Evolutionary conservation across 1,140 invertebrate species (phyloP), one percentile per base, ranked within the genome.

Genomic region (Dreissena rostriformis): DNA sequence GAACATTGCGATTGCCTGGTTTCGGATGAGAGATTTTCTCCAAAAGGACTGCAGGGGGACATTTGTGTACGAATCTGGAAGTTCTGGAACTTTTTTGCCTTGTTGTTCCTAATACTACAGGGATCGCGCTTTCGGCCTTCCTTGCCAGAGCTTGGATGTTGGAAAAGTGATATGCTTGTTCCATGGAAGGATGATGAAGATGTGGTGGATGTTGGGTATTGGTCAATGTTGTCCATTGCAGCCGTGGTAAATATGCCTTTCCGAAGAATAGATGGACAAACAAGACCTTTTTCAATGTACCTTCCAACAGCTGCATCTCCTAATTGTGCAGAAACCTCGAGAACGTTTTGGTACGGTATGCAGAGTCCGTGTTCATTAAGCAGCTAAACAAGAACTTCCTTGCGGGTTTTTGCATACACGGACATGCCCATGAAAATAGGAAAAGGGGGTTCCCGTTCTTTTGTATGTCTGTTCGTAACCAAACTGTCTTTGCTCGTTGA

Each of bases 211-310:
- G 79, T 55, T 10, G 85, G 89, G 82, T 89, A 87, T 52, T 89
- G 87, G 55, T 89, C 88, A 55, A 86, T 84, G 65, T 88, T 88
- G 70, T 89, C 85, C 28, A 88, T n/a, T 10, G 85, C 79, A 28
- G 71, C 61, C 29, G 80, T 88, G 28, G 76, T 84, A 63, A 88
- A 86, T 1, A 88, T 0, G 28, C 52, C 71, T 74, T 82, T n/a
- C 67, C 55, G 15, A 88, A 52, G 73, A 14, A 26, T 57, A 53
- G 76, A 14, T 53, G 82, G 79, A 83, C 82, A 85, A 67, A 85
- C 78, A 49, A 85, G 57, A 29, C 72, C 74, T 61, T 86, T 65
- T 71, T 71, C 66, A 15, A 53, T 8, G 70, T 61, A 87, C 68
- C 51, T 26, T n/a, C 17, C 8, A 19, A 77, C n/a, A 29, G 79